Evolutionary conservation across 2,113 vertebrate genomes (phyloP).

Genomic region (Poicephalus meyeri): DNA sequence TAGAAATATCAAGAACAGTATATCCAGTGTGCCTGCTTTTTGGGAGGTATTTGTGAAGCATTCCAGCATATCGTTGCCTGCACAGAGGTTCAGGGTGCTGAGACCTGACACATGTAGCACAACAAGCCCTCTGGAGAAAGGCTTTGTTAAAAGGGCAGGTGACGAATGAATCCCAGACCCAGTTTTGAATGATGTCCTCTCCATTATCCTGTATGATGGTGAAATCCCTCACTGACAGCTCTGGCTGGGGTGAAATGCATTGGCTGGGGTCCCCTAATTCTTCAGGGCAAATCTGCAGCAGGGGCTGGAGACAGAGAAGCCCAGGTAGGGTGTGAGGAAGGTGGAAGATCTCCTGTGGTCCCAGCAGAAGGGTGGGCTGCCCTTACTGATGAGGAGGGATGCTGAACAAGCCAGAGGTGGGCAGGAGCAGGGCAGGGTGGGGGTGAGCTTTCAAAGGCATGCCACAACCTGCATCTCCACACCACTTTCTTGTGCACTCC

Average conservation of each 20-base stretch:
- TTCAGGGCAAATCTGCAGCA: rapidly evolving
- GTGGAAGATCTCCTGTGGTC: neutral
- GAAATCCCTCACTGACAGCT: neutral
- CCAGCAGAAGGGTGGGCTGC: neutral
- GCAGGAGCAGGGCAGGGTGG: neutral
- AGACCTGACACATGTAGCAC: neutral
- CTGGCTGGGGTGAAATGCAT: neutral
- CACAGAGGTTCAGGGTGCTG: neutral
- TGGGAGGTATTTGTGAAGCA: neutral
- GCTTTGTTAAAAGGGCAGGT: neutral
- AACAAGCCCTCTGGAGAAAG: neutral
- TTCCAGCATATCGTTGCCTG: neutral
- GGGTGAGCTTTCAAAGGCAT: too few species aligned
- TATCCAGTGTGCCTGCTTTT: neutral
- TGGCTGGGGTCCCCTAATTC: neutral
- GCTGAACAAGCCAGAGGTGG: neutral
- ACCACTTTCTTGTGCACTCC: neutral
- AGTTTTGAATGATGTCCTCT: neutral
- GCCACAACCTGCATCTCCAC: rapidly evolving
- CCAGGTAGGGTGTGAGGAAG: neutral
- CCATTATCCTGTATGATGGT: rapidly evolving
- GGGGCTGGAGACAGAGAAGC: neutral
- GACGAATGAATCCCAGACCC: neutral
- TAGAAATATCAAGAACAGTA: slow-evolving; percentile 16
- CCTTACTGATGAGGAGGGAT: neutral